These are phyloP conservation scores for Aplochiton taeniatus DNA, from an alignment of 2,797 vertebrate genomes.

Conservation along the genomic window DNA sequence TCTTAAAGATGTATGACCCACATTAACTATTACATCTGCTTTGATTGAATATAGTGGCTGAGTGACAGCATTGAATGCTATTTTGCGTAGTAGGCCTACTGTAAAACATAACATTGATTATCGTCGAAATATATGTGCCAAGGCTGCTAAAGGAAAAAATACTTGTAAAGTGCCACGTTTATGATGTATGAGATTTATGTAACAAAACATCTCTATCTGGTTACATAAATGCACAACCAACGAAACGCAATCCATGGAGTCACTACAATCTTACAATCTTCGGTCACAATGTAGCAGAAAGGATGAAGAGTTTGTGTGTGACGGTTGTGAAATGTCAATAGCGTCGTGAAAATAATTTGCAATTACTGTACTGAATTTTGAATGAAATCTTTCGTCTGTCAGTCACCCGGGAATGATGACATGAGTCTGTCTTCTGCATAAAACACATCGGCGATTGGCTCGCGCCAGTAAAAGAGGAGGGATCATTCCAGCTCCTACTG, in stretches of 20 bases:
- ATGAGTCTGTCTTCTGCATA: conserved; percentile 44
- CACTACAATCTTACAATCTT: neutral
- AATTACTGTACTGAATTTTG: conserved; percentile 62
- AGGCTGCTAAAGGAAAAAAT: too few species aligned
- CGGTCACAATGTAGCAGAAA: neutral
- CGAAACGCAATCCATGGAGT: neutral
- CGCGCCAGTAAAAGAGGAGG: conserved; percentile 54
- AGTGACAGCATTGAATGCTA: too few species aligned
- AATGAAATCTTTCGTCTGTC: conserved; percentile 71
- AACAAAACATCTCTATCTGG: conserved; percentile 26
- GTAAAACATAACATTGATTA: too few species aligned
- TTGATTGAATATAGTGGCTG: too few species aligned
- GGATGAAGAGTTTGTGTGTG: neutral
- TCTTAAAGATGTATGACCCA: too few species aligned
- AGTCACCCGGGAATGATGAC: conserved; percentile 58
- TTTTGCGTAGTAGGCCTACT: too few species aligned
- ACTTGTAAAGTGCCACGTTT: neutral
- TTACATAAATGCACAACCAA: conserved; percentile 55
- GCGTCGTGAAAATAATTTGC: conserved; percentile 23
- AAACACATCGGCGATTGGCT: conserved; percentile 54
- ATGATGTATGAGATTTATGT: conserved; percentile 54
- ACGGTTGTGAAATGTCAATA: conserved; percentile 1
- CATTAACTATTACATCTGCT: too few species aligned
- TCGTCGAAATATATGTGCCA: too few species aligned
- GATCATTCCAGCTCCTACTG: conserved; percentile 60